Percentiles rank a stretch among this genome's conserved stretches.
Conservation (phyloP, 2,797 vertebrate genomes). For the Acanthurus lineatus region DNA sequence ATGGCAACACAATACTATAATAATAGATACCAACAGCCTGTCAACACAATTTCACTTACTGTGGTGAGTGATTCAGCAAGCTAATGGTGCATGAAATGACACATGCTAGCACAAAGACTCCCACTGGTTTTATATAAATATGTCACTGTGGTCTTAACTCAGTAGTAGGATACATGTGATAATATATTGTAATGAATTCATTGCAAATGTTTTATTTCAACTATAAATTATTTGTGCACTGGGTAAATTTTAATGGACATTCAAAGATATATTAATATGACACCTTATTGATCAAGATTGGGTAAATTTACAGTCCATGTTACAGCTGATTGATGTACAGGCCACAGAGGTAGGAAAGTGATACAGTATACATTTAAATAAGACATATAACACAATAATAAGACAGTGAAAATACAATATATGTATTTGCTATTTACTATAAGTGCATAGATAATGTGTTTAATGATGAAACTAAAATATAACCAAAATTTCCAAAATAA, state of each 20-base stretch:
- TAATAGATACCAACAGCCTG: slow-evolving; percentile 61
- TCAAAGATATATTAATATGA: not conserved
- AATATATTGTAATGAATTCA: slow-evolving; percentile 40
- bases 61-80: slow-evolving; percentile 60
- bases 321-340: not conserved
- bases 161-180: slow-evolving; percentile 26
- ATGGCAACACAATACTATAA: slow-evolving; percentile 50
- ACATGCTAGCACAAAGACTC: slow-evolving; percentile 32
- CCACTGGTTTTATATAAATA: slow-evolving; percentile 49
- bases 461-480: not conserved
- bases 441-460: no score
- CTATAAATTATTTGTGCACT: not conserved
- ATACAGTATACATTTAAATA: not conserved
- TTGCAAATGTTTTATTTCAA: not conserved
- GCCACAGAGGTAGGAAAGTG: not conserved
- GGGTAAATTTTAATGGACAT: not conserved
- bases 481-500: not conserved
- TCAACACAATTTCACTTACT: slow-evolving; percentile 51
- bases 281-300: not conserved
- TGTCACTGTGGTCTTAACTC: slow-evolving; percentile 38
- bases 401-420: not conserved
- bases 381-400: not conserved
- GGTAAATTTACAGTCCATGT: not conserved
- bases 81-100: slow-evolving; percentile 70
- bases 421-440: not conserved